Conservation (phyloP, 2,797 vertebrate genomes). For the Pterois miles region DNA sequence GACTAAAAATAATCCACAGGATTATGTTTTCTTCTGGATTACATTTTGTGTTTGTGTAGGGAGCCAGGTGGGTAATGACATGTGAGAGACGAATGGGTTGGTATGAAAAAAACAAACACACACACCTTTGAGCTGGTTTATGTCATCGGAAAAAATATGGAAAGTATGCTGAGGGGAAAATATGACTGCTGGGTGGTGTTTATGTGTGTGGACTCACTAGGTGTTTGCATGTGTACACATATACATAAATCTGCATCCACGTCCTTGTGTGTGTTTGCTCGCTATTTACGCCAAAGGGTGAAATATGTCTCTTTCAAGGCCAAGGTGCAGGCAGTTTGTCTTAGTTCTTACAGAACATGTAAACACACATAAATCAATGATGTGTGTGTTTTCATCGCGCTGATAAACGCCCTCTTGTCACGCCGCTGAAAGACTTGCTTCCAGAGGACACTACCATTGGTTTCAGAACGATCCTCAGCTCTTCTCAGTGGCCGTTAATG, state of each 20-base stretch:
- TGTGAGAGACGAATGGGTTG: conserved; percentile 46
- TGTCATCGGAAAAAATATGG: conserved; percentile 65
- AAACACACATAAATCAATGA: conserved; percentile 24
- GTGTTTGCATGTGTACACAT: conserved; percentile 10
- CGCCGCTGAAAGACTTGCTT: conserved; percentile 22
- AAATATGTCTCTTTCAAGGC: conserved; percentile 23
- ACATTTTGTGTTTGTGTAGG: conserved; percentile 30
- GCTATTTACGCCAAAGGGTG: conserved; percentile 6
- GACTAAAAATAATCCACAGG: neutral
- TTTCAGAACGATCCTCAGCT: conserved; percentile 27
- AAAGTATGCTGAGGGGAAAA: conserved; percentile 67
- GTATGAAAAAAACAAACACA: conserved; percentile 30
- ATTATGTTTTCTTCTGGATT: neutral
- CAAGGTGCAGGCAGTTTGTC: conserved; percentile 37
- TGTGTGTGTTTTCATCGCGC: neutral
- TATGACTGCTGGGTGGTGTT: conserved; percentile 40
- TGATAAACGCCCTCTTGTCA: conserved; percentile 5
- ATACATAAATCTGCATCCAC: conserved; percentile 8
- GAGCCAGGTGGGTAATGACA: conserved; percentile 33
- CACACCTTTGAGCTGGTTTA: conserved; percentile 50
- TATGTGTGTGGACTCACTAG: neutral
- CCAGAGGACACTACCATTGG: conserved; percentile 33
- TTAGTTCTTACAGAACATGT: conserved; percentile 15
- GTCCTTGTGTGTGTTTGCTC: conserved; percentile 10
- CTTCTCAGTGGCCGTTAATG: neutral